Evolutionary conservation across 2,797 vertebrate species (phyloP).

Genomic region (Ambastaia sidthimunki): DNA sequence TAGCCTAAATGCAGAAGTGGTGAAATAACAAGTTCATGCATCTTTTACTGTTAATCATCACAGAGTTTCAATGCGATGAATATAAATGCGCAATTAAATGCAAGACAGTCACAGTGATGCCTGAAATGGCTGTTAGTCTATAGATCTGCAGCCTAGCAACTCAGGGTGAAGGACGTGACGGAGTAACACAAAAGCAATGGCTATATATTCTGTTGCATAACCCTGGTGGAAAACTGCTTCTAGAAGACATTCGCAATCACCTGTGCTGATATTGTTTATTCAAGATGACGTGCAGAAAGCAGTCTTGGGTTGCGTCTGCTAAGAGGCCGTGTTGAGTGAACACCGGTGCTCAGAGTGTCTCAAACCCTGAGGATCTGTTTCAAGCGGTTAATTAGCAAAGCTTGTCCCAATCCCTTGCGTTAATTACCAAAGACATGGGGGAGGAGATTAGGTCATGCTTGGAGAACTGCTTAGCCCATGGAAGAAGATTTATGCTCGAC

Average conservation of each 20-base stretch:
- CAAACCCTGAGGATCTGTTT: constrained; percentile 36
- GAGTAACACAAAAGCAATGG: constrained; percentile 64
- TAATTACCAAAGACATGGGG: constrained; percentile 53
- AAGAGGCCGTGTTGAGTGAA: constrained; percentile 10
- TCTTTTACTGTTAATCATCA: constrained; percentile 61
- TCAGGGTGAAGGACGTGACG: constrained; percentile 63
- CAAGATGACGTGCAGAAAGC: constrained; percentile 13
- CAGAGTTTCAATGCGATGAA: background rate
- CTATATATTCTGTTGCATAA: constrained; percentile 46
- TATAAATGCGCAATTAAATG: constrained; percentile 55
- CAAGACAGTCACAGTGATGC: constrained; percentile 42
- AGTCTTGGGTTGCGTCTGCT: constrained; percentile 8
- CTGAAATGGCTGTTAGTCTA: constrained; percentile 31
- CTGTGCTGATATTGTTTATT: constrained; percentile 42
- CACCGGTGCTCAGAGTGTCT: constrained; percentile 21
- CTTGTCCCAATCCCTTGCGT: constrained; percentile 40
- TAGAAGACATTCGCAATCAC: constrained; percentile 13
- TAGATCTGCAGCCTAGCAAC: constrained; percentile 69
- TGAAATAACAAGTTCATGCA: constrained; percentile 66
- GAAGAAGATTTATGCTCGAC: background rate
- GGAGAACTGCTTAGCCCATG: constrained; percentile 9
- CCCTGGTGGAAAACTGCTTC: constrained; percentile 39
- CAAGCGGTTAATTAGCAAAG: constrained; percentile 53
- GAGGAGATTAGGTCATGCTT: constrained; percentile 29
- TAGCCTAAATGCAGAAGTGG: constrained; percentile 52